These are phyloP conservation scores for Nomia melanderi DNA, from an alignment of 1,140 invertebrate species.

Conservation along the genomic window DNA sequence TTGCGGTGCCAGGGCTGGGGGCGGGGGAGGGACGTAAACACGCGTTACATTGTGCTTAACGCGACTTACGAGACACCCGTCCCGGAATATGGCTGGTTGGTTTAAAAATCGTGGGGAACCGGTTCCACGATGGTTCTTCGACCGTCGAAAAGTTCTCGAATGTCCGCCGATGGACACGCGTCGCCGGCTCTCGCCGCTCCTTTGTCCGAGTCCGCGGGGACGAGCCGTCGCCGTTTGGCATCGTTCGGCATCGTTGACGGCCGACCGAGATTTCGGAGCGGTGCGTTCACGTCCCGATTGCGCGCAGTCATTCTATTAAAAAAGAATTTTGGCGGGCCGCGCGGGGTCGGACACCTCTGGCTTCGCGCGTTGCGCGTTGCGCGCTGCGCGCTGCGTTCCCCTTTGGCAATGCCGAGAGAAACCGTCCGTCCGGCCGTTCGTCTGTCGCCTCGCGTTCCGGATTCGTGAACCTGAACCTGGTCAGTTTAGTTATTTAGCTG, in stretches of 20 bases:
- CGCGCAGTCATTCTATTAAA: constrained; percentile 34
- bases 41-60: constrained; percentile 12
- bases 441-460: no score
- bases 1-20: no score
- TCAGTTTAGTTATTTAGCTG: no score
- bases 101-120: constrained; percentile 61
- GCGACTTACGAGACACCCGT: neutral
- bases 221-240: no score
- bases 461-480: no score
- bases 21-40: constrained; percentile 4
- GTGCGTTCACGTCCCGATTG: constrained; percentile 12
- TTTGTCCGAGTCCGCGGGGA: no score
- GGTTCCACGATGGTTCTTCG: constrained; percentile 46
- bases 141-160: neutral
- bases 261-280: constrained; percentile 30
- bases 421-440: no score
- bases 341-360: neutral
- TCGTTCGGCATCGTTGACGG: constrained; percentile 37
- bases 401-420: no score
- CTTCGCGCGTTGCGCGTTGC: no score
- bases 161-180: no score
- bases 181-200: no score
- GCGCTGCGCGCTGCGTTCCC: no score
- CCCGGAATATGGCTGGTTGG: constrained; percentile 34
- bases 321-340: constrained; percentile 19